A percentile compares a stretch with the other conserved stretches of the same genome.
These are phyloP conservation scores for Nematolebias whitei DNA, from an alignment of 2,113 vertebrate genomes.

Conservation along the genomic window DNA sequence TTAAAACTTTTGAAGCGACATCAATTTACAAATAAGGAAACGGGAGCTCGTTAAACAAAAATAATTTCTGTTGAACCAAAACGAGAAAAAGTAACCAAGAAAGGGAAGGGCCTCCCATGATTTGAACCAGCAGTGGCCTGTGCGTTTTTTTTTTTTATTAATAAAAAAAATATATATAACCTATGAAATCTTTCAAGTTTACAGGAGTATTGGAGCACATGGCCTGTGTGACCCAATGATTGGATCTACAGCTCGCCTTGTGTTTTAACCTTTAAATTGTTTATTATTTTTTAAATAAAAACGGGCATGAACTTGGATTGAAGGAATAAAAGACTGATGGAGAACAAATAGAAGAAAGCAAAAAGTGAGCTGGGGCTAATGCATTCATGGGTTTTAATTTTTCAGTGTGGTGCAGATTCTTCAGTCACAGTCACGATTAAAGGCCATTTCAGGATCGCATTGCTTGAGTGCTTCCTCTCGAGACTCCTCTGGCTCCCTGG, in stretches of 20 bases:
- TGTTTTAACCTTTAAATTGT: constrained; percentile 66
- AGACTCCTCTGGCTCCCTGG: constrained; percentile 91
- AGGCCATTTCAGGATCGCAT: constrained; percentile 79
- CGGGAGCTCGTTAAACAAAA: constrained; percentile 71
- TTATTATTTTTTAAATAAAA: constrained; percentile 67
- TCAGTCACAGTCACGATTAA: constrained; percentile 76
- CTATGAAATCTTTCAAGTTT: constrained; percentile 86
- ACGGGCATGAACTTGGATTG: constrained; percentile 70
- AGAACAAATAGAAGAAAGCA: constrained; percentile 51
- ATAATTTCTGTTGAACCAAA: constrained; percentile 66
- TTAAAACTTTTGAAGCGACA: constrained; percentile 84
- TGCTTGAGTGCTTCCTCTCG: constrained; percentile 89
- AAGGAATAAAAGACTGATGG: constrained; percentile 64
- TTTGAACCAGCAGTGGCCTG: constrained; percentile 82
- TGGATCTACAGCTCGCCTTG: constrained; percentile 70
- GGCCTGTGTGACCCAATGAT: constrained; percentile 60
- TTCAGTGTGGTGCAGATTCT: constrained; percentile 79
- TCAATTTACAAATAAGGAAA: constrained; percentile 80
- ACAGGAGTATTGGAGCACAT: constrained; percentile 80
- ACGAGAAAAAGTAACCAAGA: constrained; percentile 68
- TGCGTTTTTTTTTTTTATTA: constrained; percentile 69
- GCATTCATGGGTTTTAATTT: constrained; percentile 69
- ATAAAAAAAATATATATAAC: constrained; percentile 84
- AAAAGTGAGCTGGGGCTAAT: constrained; percentile 68
- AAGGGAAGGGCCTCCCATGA: constrained; percentile 58